These are phyloP conservation scores for Helicolenus hilgendorfi DNA, from an alignment of 2,797 vertebrate species.

Conservation along the genomic window DNA sequence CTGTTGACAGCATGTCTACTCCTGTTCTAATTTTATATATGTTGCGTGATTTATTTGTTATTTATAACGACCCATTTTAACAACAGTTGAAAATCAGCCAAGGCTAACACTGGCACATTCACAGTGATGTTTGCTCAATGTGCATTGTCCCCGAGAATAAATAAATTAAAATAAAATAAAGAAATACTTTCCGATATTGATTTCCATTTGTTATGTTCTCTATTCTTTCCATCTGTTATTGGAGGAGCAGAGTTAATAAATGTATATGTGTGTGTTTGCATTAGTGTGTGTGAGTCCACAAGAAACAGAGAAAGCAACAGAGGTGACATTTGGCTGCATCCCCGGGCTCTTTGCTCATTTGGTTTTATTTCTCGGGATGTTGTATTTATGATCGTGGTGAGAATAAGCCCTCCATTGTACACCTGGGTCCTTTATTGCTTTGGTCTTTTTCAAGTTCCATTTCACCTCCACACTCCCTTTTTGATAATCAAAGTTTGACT, in stretches of 20 bases:
- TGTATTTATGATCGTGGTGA: slow-evolving; percentile 14
- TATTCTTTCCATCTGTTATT: not conserved
- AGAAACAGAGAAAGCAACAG: not conserved
- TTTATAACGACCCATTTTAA: no score
- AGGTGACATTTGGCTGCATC: not conserved
- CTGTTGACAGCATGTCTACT: not conserved
- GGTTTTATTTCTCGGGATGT: not conserved
- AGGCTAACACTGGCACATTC: no score
- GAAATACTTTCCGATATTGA: not conserved
- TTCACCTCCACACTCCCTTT: slow-evolving; percentile 1
- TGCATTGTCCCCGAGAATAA: no score
- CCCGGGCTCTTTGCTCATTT: not conserved
- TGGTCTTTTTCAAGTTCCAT: not conserved
- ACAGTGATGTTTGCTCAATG: no score
- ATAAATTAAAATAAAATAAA: no score
- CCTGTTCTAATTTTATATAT: not conserved
- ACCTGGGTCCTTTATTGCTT: not conserved
- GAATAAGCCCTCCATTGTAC: slow-evolving; percentile 9
- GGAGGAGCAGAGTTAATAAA: not conserved
- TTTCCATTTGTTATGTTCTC: not conserved
- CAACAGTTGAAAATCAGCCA: no score
- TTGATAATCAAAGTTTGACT: not conserved
- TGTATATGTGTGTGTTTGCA: not conserved
- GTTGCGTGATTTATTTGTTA: not conserved
- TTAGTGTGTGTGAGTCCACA: not conserved